Evolutionary conservation across 2,797 vertebrate genomes (phyloP).

Genomic region (Huso huso): DNA sequence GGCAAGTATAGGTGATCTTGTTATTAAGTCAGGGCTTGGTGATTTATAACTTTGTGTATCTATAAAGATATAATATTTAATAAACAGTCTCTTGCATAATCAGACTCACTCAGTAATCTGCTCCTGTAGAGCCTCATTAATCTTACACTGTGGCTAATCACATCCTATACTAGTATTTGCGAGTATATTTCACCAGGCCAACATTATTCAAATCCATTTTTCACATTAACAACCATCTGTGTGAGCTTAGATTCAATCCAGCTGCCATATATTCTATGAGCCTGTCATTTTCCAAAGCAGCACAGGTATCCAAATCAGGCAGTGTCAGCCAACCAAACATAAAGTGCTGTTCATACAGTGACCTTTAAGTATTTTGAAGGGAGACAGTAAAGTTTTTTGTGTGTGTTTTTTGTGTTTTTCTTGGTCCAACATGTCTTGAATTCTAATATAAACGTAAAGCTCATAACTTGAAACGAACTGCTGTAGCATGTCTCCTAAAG

Average conservation of each 20-base stretch:
- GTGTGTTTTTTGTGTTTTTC: background rate
- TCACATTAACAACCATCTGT: constrained; percentile 58
- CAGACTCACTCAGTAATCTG: constrained; percentile 72
- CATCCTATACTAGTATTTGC: constrained; percentile 65
- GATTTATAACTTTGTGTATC: constrained; percentile 70
- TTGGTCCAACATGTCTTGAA: too few relatives aligned
- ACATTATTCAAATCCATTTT: constrained; percentile 86
- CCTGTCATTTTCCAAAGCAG: constrained; percentile 33
- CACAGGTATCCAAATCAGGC: background rate
- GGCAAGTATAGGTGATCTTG: background rate
- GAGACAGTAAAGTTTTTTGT: background rate
- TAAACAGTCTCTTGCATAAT: constrained; percentile 75
- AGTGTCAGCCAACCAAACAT: too few relatives aligned
- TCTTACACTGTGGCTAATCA: constrained; percentile 81
- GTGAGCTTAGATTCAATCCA: constrained; percentile 62
- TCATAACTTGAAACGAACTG: too few relatives aligned
- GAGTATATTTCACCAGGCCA: constrained; percentile 65
- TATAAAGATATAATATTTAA: constrained; percentile 62
- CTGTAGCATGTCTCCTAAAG: too few relatives aligned
- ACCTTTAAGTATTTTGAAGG: too few relatives aligned
- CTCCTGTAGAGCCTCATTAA: constrained; percentile 83
- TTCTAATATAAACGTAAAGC: too few relatives aligned
- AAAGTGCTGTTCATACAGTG: too few relatives aligned
- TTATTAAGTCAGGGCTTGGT: constrained; percentile 21
- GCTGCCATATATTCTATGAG: constrained; percentile 53